Conservation (phyloP, 1,140 invertebrate genomes). For the Drosophila takahashii region DNA sequence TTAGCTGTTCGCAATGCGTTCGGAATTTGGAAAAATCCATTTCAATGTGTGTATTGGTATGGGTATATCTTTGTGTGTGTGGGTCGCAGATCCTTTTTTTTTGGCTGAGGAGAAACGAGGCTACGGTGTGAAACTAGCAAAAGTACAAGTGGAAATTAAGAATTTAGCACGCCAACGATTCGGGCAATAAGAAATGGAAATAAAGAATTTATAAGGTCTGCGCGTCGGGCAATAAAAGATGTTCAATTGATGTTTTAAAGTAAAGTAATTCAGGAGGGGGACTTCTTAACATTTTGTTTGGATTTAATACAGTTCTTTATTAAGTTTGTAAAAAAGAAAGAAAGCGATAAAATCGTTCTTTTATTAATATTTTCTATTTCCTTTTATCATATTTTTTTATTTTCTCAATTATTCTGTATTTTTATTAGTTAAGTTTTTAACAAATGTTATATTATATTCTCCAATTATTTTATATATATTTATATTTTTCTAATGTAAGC, state of each 20-base stretch:
- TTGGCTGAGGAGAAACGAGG: conserved; percentile 2
- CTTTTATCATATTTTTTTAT: too few species aligned
- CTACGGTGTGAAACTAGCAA: conserved; percentile 1
- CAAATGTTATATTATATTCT: too few species aligned
- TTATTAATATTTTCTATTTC: too few species aligned
- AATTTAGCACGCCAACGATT: conserved; percentile 8
- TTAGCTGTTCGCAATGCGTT: conserved; percentile 62
- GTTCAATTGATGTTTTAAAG: neutral
- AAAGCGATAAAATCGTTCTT: too few species aligned
- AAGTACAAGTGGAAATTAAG: conserved; percentile 12
- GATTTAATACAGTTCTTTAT: too few species aligned
- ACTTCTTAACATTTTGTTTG: neutral
- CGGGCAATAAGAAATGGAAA: neutral
- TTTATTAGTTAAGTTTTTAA: too few species aligned
- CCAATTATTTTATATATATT: too few species aligned
- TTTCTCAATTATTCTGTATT: too few species aligned
- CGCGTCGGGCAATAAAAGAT: neutral
- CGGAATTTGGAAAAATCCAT: conserved; percentile 41
- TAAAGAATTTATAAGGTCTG: conserved; percentile 17
- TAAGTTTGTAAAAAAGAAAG: too few species aligned
- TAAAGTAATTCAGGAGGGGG: neutral
- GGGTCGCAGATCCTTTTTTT: conserved; percentile 1
- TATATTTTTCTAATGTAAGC: too few species aligned
- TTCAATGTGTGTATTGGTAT: neutral
- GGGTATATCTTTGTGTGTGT: neutral